These are phyloP conservation scores for Sabellastarte sp. DNA, from an alignment of 2,888 invertebrate species.

Conservation along the genomic window DNA sequence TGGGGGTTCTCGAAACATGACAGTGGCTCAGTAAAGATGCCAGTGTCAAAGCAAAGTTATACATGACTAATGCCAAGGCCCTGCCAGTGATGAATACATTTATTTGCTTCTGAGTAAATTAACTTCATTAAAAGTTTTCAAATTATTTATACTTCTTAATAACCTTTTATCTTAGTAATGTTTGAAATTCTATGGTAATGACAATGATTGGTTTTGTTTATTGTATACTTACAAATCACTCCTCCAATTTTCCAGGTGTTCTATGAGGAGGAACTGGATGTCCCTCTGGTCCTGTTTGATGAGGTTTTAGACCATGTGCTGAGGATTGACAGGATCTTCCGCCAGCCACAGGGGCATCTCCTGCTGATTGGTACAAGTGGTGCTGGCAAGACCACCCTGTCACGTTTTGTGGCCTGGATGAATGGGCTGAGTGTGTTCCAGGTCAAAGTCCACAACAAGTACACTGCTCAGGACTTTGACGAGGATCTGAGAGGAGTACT, in stretches of 20 bases:
- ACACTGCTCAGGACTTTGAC: slow-evolving; percentile 97
- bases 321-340: slow-evolving; percentile 97
- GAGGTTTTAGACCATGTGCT: slow-evolving; percentile 98
- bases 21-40: no score
- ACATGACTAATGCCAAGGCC: no score
- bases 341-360: slow-evolving; percentile 97
- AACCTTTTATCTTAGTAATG: no score
- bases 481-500: slow-evolving; percentile 82
- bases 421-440: slow-evolving; percentile 99
- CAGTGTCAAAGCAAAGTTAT: no score
- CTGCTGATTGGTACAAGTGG: slow-evolving; percentile 97
- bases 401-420: slow-evolving; percentile 99
- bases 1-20: no score
- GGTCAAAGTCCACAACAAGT: slow-evolving; percentile 99
- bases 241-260: slow-evolving; percentile 70
- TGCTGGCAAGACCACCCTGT: slow-evolving; percentile 97
- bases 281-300: slow-evolving; percentile 95
- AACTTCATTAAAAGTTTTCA: no score
- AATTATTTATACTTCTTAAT: no score
- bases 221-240: no score
- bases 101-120: no score
- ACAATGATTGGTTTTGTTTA: no score
- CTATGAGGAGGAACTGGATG: slow-evolving; percentile 99
- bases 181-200: no score
- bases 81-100: no score